Conservation (phyloP, 2,888 invertebrate genomes). For the Sphaerophoria taeniata region DNA sequence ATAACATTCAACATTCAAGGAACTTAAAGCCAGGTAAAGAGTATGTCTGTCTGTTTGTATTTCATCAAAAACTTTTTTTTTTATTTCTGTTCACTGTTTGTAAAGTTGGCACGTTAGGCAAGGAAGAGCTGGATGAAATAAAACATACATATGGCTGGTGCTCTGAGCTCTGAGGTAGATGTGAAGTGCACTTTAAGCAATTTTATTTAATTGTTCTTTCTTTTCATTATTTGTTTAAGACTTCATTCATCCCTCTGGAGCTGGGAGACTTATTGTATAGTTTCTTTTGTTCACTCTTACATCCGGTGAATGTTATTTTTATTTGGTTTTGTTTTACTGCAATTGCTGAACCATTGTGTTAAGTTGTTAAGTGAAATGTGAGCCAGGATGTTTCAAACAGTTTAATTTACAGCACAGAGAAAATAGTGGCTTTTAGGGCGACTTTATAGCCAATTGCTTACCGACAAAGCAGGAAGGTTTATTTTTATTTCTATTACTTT, state of each 20-base stretch:
- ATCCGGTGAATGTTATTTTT: constrained; percentile 24
- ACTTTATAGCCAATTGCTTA: neutral
- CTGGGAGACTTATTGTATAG: constrained; percentile 21
- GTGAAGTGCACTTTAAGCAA: constrained; percentile 61
- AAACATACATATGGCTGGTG: constrained; percentile 21
- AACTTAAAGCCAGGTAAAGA: constrained; percentile 46
- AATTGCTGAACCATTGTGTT: constrained; percentile 59
- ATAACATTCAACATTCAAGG: too few species aligned
- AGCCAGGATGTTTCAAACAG: constrained; percentile 31
- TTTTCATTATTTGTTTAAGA: constrained; percentile 27
- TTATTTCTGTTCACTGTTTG: too few species aligned
- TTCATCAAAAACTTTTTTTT: neutral
- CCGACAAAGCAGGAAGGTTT: neutral
- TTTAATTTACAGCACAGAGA: constrained; percentile 15
- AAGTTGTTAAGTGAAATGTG: constrained; percentile 54
- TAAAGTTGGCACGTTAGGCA: neutral
- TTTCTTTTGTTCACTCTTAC: constrained; percentile 53
- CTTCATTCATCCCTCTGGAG: neutral
- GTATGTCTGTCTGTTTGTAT: neutral
- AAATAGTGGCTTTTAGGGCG: constrained; percentile 4
- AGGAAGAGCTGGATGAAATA: constrained; percentile 17
- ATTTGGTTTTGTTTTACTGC: neutral
- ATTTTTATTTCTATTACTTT: neutral
- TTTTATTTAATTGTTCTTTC: constrained; percentile 66
- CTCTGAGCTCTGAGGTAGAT: neutral